These are phyloP conservation scores for Tretioscincus oriximinensis DNA, from an alignment of 2,113 vertebrate species.

Conservation along the genomic window DNA sequence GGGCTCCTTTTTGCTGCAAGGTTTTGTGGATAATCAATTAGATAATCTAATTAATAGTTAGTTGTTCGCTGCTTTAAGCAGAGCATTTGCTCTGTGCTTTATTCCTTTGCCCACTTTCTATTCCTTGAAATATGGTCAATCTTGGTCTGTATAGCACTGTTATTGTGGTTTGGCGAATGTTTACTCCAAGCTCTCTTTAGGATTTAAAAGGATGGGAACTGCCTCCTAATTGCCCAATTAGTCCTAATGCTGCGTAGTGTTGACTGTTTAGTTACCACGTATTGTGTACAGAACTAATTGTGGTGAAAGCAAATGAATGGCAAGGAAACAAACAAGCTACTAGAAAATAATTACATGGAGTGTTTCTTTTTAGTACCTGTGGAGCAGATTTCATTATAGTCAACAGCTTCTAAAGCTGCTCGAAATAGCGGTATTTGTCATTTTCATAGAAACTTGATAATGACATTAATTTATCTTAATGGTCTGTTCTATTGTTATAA, in stretches of 20 bases:
- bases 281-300: constrained; percentile 96
- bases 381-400: constrained; percentile 99
- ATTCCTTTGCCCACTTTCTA: constrained; percentile 60
- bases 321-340: constrained; percentile 99
- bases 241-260: constrained; percentile 90
- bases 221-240: constrained; percentile 99
- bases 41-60: constrained; percentile 58
- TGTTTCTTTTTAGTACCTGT: constrained; percentile 99
- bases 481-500: constrained; percentile 99
- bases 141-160: constrained; percentile 65
- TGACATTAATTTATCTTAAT: constrained; percentile 99
- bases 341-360: constrained; percentile 99
- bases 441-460: constrained; percentile 99
- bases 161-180: constrained; percentile 79
- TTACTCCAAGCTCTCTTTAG: constrained; percentile 87
- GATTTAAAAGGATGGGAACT: constrained; percentile 95
- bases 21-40: constrained; percentile 25
- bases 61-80: constrained; percentile 3
- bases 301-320: constrained; percentile 99
- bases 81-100: constrained; percentile 54
- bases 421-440: constrained; percentile 98
- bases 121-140: constrained; percentile 68
- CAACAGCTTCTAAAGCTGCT: constrained; percentile 99
- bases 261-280: constrained; percentile 85
- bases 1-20: background rate